These are phyloP conservation scores for Grus americana DNA, from an alignment of 2,113 vertebrate species.

Conservation along the genomic window DNA sequence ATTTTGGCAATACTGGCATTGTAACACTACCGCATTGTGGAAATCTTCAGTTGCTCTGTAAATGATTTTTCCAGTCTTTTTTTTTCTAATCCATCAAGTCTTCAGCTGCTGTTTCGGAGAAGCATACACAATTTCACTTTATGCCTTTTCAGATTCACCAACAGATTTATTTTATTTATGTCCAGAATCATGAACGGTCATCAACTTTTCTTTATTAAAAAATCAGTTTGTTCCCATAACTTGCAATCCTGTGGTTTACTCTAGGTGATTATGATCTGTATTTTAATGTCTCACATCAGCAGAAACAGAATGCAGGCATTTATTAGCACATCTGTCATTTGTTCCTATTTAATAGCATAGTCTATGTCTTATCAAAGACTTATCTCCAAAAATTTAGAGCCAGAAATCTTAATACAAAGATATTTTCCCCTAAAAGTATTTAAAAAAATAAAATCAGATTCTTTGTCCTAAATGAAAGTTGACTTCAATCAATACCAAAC, in stretches of 20 bases:
- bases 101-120: neutral
- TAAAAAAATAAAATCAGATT: neutral
- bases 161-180: neutral
- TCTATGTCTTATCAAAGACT: neutral
- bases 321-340: neutral
- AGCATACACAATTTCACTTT: neutral
- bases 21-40: fast-evolving
- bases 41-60: neutral
- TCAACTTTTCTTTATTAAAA: neutral
- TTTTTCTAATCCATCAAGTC: neutral
- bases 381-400: neutral
- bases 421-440: neutral
- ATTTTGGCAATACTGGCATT: neutral
- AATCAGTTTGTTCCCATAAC: neutral
- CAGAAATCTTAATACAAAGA: neutral
- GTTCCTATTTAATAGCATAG: neutral
- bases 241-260: neutral
- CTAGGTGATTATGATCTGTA: neutral
- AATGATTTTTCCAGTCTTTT: neutral
- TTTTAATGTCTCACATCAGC: neutral
- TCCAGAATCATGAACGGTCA: neutral
- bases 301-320: neutral
- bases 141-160: neutral
- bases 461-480: neutral
- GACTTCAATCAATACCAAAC: neutral